Base-by-base conservation (phyloP, 2,113 vertebrate genomes). In the Myrmophylax atrothorax region DNA sequence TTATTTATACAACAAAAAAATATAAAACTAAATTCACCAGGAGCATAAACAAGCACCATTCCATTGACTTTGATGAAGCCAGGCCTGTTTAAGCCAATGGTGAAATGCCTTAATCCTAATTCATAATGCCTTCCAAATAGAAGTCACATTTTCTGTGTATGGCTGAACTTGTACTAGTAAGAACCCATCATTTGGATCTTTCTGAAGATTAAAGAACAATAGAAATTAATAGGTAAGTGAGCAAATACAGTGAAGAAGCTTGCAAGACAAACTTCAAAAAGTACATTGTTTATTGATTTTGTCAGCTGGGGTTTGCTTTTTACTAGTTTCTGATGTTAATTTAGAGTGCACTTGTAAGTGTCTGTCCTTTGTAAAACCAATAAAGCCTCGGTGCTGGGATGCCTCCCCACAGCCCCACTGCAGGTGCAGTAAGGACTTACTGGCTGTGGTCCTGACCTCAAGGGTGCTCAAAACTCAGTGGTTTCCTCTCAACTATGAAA, bases 21-120 rank as follows among this genome's bases (percentile, higher is more conserved):
- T 24, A 86, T 29, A 91, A 90, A 94, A 66, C 62, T 49, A 64
- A 92, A 87, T 85, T 93, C 79, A 95, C 42, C 82, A 90, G 84
- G 3, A 84, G 37, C 50, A 77, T 25, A 95, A 84, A 73, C 44
- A 91, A 95, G 72, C 28, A 85, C 40, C 62, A 77, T 69, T 53
- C 18, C 73, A 83, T 13, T 84, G 73, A 69, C 40, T 79, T 91
- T 81, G 84, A 91, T 78, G 83, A 89, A 95, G 60, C 42, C 66
- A 50, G 23, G 62, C 47, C 87, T 85, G 18, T 75, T 91, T 88
- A 93, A 93, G 64, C 31, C 44, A 83, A 66, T 29, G 37, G 58
- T 76, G 60, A 94, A 93, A 81, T 4, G 33, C 53, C 38, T 76
- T 59, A 78, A 86, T 94, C 76, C 74, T 84, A 29, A 40, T 19